These are phyloP conservation scores for Anniella stebbinsi DNA, from an alignment of 2,797 vertebrate species.

Conservation along the genomic window DNA sequence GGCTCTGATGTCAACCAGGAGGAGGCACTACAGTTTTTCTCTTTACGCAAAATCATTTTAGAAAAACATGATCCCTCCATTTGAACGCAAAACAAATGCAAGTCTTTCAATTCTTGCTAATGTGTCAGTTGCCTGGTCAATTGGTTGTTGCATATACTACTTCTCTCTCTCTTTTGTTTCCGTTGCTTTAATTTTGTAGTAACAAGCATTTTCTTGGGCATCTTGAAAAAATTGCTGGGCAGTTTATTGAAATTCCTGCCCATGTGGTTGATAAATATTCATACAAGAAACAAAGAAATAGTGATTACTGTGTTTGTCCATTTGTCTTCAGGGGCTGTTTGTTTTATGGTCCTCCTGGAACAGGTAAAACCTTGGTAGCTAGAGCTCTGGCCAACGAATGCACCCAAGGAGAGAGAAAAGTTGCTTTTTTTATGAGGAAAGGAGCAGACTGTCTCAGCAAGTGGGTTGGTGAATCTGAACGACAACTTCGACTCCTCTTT, in stretches of 20 bases:
- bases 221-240: background rate
- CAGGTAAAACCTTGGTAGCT: constrained; percentile 98
- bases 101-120: too few species aligned
- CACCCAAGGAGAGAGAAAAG: constrained; percentile 95
- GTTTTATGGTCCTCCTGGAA: constrained; percentile 98
- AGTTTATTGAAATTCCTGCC: background rate
- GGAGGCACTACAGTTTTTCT: too few species aligned
- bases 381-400: constrained; percentile 98
- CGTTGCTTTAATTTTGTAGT: background rate
- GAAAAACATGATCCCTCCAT: background rate
- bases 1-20: too few species aligned
- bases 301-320: constrained; percentile 73
- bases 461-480: constrained; percentile 99
- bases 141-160: background rate
- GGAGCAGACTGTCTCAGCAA: constrained; percentile 99
- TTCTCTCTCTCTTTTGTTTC: background rate
- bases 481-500: constrained; percentile 97
- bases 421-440: constrained; percentile 99
- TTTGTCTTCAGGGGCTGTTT: constrained; percentile 92
- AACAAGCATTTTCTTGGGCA: background rate
- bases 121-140: too few species aligned
- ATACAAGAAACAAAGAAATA: constrained; percentile 73
- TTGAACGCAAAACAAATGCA: too few species aligned
- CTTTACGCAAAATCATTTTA: background rate
- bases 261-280: constrained; percentile 67